phyloP scores from a whole-genome alignment of 2,888 invertebrate genomes.

The Nemoura dubitans region DNA sequence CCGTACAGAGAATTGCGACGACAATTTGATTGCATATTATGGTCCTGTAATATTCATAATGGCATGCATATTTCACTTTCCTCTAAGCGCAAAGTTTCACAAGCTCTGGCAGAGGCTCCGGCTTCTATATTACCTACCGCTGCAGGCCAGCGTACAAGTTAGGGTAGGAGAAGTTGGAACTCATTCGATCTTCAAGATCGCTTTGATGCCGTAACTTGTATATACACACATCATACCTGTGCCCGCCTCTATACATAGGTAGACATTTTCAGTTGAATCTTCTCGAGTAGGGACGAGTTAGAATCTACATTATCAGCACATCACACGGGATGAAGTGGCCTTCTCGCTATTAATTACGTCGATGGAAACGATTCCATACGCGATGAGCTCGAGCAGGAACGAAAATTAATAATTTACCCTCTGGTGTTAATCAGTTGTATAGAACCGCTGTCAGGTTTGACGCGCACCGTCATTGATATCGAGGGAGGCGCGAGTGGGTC shows the following conservation, averaged over 20 bases:
- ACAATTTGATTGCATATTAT: conserved; percentile 7
- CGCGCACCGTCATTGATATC: background rate
- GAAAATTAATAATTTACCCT: conserved; percentile 2
- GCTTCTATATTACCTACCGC: background rate
- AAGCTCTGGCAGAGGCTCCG: background rate
- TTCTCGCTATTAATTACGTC: background rate
- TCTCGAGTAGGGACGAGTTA: background rate
- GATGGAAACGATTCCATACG: background rate
- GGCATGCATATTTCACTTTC: background rate
- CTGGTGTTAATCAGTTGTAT: background rate
- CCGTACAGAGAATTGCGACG: background rate
- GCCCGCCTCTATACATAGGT: background rate
- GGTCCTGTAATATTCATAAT: background rate
- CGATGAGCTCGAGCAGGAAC: background rate
- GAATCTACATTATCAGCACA: background rate
- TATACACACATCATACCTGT: background rate
- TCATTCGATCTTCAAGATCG: background rate
- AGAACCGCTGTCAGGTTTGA: background rate
- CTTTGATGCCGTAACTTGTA: background rate
- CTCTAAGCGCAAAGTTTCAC: background rate
- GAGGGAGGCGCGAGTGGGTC: background rate
- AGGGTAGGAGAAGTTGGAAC: background rate
- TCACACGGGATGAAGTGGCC: background rate
- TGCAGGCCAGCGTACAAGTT: background rate
- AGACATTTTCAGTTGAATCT: background rate